These are phyloP conservation scores for Acrossocheilus fasciatus DNA, from an alignment of 2,797 vertebrate genomes.

Conservation along the genomic window DNA sequence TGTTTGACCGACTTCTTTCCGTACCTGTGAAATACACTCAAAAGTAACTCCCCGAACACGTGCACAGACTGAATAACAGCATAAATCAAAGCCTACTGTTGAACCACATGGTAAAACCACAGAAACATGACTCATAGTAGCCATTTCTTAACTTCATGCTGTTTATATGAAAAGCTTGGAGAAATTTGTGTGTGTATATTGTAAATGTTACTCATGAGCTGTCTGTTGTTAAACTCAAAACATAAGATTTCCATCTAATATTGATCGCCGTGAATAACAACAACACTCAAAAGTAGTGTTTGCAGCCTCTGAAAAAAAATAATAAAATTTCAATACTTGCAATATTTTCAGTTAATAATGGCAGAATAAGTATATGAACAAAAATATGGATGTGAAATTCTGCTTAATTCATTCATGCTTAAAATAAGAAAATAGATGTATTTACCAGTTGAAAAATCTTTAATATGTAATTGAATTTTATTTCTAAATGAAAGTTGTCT, in stretches of 20 bases:
- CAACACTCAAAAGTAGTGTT: background rate
- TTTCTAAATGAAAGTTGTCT: background rate
- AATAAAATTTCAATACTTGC: too few relatives aligned
- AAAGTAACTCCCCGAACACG: background rate
- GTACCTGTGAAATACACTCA: background rate
- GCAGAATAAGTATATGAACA: too few relatives aligned
- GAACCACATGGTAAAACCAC: conserved; percentile 8
- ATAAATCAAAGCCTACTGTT: conserved; percentile 18
- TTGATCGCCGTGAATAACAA: background rate
- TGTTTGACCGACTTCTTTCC: background rate
- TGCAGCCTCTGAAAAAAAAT: background rate
- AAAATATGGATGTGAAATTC: too few relatives aligned
- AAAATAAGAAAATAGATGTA: too few relatives aligned
- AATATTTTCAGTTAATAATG: too few relatives aligned
- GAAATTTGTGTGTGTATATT: background rate
- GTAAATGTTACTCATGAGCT: background rate
- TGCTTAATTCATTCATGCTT: too few relatives aligned
- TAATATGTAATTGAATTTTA: background rate
- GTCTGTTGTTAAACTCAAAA: conserved; percentile 11
- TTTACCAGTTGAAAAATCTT: too few relatives aligned
- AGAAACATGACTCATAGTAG: conserved; percentile 23
- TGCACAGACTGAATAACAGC: conserved; percentile 10
- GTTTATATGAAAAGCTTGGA: conserved; percentile 3
- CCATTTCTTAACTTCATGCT: conserved; percentile 5
- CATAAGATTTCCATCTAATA: conserved; percentile 9